A percentile compares a stretch with the other conserved stretches of the same genome.
Conservation (phyloP, 1,140 invertebrate genomes). For the Bombus picipes region DNA sequence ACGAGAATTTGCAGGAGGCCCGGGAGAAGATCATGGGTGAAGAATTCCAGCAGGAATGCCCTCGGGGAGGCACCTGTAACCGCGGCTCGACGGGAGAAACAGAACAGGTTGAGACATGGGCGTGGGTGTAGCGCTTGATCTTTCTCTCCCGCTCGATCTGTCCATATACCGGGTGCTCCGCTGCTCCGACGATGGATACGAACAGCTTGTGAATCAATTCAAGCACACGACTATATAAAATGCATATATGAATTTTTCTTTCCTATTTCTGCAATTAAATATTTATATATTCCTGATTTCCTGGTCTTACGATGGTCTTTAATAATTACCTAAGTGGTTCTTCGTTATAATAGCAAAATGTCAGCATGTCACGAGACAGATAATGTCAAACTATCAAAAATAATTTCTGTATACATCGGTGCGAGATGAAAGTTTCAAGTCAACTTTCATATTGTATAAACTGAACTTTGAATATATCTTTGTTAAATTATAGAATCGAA, state of each 20-base stretch:
- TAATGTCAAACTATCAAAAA: too few relatives aligned
- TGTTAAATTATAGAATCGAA: neutral
- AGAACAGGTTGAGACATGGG: constrained; percentile 80
- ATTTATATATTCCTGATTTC: too few relatives aligned
- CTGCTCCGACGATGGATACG: constrained; percentile 43
- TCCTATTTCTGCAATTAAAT: too few relatives aligned
- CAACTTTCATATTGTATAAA: neutral
- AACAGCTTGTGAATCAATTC: constrained; percentile 32
- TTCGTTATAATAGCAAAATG: neutral
- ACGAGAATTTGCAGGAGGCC: constrained; percentile 50
- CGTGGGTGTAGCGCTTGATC: constrained; percentile 81
- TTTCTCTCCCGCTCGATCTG: constrained; percentile 72
- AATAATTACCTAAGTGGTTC: neutral
- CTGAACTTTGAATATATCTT: neutral
- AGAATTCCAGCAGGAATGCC: constrained; percentile 76
- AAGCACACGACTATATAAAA: neutral
- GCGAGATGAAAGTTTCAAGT: neutral
- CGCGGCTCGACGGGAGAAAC: constrained; percentile 75
- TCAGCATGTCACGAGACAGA: too few relatives aligned
- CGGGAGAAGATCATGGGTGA: constrained; percentile 65
- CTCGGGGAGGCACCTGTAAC: constrained; percentile 80
- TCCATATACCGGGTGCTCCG: constrained; percentile 54
- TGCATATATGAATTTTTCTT: too few relatives aligned
- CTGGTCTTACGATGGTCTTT: neutral
- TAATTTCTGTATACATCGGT: too few relatives aligned